Conservation (phyloP, 2,888 invertebrate genomes). For the Leptura quadrifasciata region DNA sequence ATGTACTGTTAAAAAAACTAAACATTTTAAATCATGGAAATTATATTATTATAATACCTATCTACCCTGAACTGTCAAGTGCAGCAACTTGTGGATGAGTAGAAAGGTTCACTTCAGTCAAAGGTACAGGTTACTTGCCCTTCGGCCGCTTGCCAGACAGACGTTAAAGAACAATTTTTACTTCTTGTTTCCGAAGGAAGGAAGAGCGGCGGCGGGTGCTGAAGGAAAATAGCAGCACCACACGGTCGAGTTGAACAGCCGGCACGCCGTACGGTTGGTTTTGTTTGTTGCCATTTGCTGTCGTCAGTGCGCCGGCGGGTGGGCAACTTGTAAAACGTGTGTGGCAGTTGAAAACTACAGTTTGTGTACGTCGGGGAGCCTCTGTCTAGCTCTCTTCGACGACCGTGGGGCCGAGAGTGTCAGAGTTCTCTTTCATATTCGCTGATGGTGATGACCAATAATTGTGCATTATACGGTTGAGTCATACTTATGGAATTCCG, state of each 20-base stretch:
- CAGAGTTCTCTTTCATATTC: slow-evolving; percentile 44
- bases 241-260: slow-evolving; percentile 46
- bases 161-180: slow-evolving; percentile 12
- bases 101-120: not conserved
- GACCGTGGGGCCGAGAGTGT: slow-evolving; percentile 9
- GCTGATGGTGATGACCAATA: slow-evolving; percentile 46
- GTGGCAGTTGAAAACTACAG: slow-evolving; percentile 45
- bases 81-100: not conserved
- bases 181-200: not conserved
- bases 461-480: slow-evolving; percentile 49
- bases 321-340: slow-evolving; percentile 49
- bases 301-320: slow-evolving; percentile 51
- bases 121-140: not conserved
- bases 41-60: too few relatives aligned
- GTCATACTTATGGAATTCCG: slow-evolving; percentile 59
- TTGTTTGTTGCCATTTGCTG: slow-evolving; percentile 49
- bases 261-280: slow-evolving; percentile 43
- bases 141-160: slow-evolving; percentile 29
- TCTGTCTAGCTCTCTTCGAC: slow-evolving; percentile 29
- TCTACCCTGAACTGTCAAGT: too few relatives aligned
- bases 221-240: slow-evolving; percentile 30
- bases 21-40: too few relatives aligned
- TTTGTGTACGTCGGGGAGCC: slow-evolving; percentile 37
- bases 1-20: too few relatives aligned
- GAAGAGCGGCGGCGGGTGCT: not conserved